A percentile compares a stretch with the other conserved stretches of the same genome.
phyloP scores from a whole-genome alignment of 2,888 invertebrate species.

The Cephus sareptanus region DNA sequence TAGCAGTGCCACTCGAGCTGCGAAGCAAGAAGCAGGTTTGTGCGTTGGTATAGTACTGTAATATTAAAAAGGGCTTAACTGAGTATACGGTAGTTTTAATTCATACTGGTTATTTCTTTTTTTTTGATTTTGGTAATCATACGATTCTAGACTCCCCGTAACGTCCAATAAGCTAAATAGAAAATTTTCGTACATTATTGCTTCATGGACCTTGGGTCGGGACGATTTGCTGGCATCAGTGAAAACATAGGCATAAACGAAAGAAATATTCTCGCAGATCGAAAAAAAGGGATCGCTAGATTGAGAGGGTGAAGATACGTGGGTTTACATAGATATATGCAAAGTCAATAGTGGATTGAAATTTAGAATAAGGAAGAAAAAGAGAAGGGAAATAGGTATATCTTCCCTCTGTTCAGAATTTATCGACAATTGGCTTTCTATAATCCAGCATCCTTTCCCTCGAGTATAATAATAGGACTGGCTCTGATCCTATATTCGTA shows the following conservation, averaged over 20 bases:
- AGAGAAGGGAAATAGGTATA: background rate
- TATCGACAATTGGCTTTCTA: background rate
- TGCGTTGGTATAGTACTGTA: background rate
- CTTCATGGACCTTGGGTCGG: background rate
- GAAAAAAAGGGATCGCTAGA: background rate
- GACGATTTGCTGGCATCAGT: background rate
- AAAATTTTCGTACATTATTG: background rate
- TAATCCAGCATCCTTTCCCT: background rate
- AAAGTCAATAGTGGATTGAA: conserved; percentile 1
- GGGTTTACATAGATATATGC: background rate
- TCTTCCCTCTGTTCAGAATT: background rate
- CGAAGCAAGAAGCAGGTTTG: background rate
- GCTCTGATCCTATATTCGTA: background rate
- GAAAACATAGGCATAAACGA: background rate
- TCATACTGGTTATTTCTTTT: background rate
- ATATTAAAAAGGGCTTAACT: background rate
- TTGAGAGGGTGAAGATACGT: background rate
- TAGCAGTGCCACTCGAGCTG: background rate
- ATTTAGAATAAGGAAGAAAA: background rate
- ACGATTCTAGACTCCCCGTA: background rate
- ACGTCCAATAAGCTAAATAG: background rate
- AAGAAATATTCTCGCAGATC: background rate
- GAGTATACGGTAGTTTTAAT: background rate
- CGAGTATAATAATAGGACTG: background rate
- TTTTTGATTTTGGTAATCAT: background rate